phyloP scores from a whole-genome alignment of 2,113 vertebrate genomes.

The Oryzias curvinotus region DNA sequence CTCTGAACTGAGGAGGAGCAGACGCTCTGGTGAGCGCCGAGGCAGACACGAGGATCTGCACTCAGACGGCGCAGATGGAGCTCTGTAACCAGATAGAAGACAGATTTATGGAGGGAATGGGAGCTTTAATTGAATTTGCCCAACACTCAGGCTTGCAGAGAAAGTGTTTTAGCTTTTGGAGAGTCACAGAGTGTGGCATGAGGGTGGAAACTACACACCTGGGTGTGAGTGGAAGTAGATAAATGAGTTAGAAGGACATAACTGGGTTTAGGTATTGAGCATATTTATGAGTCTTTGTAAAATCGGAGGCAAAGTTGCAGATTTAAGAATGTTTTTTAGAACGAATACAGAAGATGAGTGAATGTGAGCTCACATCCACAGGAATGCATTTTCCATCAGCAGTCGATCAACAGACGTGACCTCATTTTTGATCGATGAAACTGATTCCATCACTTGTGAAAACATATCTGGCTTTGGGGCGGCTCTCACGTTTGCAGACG shows the following conservation, averaged over 20 bases:
- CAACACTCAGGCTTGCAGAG: slow-evolving; percentile 23
- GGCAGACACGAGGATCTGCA: neutral
- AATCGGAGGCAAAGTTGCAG: neutral
- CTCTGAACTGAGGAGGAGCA: neutral
- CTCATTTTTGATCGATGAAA: too few relatives aligned
- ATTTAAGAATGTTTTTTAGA: slow-evolving; percentile 14
- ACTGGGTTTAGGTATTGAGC: neutral
- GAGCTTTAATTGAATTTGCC: slow-evolving; percentile 39
- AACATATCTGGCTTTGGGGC: neutral
- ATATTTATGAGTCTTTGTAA: slow-evolving; percentile 4
- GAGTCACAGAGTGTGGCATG: slow-evolving; percentile 1
- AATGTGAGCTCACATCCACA: too few relatives aligned
- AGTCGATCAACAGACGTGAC: too few relatives aligned
- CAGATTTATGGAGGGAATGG: slow-evolving; percentile 31
- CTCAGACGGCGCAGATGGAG: slow-evolving; percentile 6
- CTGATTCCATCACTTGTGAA: too few relatives aligned
- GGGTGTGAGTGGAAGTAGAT: slow-evolving; percentile 23
- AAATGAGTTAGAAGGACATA: slow-evolving; percentile 56
- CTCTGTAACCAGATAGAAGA: slow-evolving; percentile 43
- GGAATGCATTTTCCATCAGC: too few relatives aligned
- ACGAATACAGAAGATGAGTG: neutral
- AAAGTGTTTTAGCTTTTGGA: slow-evolving; percentile 16
- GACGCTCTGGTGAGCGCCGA: neutral
- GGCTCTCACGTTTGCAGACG: slow-evolving; percentile 93
- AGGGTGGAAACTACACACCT: slow-evolving; percentile 39